A percentile compares a stretch with the other conserved stretches of the same genome.
Conservation (phyloP, 2,113 vertebrate genomes). For the Furnarius figulus region DNA sequence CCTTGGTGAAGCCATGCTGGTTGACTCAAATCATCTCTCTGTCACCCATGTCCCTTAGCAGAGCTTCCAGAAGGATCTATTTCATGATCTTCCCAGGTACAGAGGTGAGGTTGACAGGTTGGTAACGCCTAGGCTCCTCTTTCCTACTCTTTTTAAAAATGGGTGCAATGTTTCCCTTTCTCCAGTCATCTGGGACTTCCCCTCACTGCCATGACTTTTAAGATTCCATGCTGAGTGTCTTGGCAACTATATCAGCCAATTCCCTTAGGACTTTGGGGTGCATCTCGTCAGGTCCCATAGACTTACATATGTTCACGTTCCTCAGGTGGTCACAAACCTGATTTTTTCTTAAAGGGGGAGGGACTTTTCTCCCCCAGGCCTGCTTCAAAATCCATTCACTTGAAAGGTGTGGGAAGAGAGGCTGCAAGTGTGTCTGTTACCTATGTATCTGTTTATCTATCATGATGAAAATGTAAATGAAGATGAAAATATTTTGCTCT, state of each 20-base stretch:
- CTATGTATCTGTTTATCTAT: not conserved
- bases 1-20: not conserved
- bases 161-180: not conserved
- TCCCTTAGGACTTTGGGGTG: not conserved
- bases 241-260: not conserved
- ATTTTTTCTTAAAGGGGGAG: not conserved
- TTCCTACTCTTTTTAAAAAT: not conserved
- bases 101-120: not conserved
- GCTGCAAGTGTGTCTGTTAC: not conserved
- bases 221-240: not conserved
- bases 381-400: not conserved
- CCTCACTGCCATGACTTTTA: not conserved
- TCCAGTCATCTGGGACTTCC: not conserved
- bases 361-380: not conserved
- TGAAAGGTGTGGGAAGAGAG: not conserved
- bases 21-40: accelerated
- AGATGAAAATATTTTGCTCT: not conserved
- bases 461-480: not conserved
- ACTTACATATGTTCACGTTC: not conserved
- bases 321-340: not conserved
- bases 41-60: not conserved
- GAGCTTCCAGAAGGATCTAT: not conserved
- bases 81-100: not conserved
- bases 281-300: not conserved
- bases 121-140: not conserved